phyloP scores from a whole-genome alignment of 2,888 invertebrate species.

The Zootermopsis nevadensis region DNA sequence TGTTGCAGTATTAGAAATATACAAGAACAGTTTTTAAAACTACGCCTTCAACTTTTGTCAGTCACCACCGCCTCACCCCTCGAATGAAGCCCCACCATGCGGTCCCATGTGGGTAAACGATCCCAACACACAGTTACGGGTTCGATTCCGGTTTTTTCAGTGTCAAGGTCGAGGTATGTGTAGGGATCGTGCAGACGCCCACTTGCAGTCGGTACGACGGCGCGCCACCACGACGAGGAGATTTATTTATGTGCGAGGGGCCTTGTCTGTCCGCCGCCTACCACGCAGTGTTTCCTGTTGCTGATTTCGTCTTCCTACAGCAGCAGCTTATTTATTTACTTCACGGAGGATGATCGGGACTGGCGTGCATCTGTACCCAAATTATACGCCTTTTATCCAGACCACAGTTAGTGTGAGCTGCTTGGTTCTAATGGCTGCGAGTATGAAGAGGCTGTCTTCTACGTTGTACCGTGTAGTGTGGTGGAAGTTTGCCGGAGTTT shows the following conservation, averaged over 20 bases:
- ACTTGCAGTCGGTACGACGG: neutral
- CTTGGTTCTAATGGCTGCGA: too few relatives aligned
- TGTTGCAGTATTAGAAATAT: too few relatives aligned
- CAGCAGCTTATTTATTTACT: neutral
- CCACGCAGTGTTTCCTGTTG: neutral
- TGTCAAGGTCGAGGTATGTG: neutral
- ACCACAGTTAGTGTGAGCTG: neutral
- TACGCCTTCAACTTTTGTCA: too few relatives aligned
- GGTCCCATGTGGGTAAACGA: too few relatives aligned
- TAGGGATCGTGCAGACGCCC: neutral
- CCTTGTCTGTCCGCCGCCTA: neutral
- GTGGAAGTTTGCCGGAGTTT: too few relatives aligned
- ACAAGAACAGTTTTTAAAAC: too few relatives aligned
- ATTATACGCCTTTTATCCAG: neutral
- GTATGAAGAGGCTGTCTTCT: too few relatives aligned
- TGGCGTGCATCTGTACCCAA: neutral
- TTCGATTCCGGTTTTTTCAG: too few relatives aligned
- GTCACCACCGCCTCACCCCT: too few relatives aligned
- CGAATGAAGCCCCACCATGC: too few relatives aligned
- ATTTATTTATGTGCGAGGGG: neutral
- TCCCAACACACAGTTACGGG: too few relatives aligned
- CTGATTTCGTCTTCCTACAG: slow-evolving; percentile 7
- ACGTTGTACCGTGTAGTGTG: too few relatives aligned
- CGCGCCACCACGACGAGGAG: neutral
- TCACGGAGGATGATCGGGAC: neutral